Conservation (phyloP, 2,113 vertebrate species). For the human region DNA sequence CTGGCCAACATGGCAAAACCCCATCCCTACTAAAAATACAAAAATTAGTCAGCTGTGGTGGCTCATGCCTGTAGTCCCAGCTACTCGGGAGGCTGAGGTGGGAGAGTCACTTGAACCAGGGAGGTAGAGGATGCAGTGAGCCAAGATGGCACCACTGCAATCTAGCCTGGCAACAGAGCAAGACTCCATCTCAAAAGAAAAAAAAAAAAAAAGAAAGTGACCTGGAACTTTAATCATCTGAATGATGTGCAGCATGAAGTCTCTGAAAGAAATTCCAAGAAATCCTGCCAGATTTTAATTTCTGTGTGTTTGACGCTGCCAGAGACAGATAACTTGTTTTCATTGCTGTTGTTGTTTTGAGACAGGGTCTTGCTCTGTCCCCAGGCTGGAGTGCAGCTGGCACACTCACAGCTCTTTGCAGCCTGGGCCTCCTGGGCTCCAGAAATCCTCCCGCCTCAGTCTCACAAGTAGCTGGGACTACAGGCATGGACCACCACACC, state of each 20-base stretch:
- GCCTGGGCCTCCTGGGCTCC: too few species aligned
- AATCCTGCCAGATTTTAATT: background rate
- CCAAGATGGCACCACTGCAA: background rate
- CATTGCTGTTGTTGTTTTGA: too few species aligned
- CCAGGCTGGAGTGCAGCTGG: too few species aligned
- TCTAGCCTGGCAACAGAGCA: background rate
- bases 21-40: background rate
- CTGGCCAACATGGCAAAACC: background rate
- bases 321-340: constrained; percentile 26
- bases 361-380: too few species aligned
- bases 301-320: constrained; percentile 55
- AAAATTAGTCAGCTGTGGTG: background rate
- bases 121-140: background rate
- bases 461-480: too few species aligned
- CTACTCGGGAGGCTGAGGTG: background rate
- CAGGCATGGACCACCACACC: too few species aligned
- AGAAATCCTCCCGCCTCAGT: too few species aligned
- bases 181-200: background rate
- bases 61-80: background rate
- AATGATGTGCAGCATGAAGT: constrained; percentile 44
- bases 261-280: constrained; percentile 64
- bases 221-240: constrained; percentile 65
- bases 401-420: too few species aligned
- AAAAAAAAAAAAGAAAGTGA: background rate
- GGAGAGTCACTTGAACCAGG: background rate